Conservation (phyloP, 2,888 invertebrate genomes). For the Spodoptera picta region DNA sequence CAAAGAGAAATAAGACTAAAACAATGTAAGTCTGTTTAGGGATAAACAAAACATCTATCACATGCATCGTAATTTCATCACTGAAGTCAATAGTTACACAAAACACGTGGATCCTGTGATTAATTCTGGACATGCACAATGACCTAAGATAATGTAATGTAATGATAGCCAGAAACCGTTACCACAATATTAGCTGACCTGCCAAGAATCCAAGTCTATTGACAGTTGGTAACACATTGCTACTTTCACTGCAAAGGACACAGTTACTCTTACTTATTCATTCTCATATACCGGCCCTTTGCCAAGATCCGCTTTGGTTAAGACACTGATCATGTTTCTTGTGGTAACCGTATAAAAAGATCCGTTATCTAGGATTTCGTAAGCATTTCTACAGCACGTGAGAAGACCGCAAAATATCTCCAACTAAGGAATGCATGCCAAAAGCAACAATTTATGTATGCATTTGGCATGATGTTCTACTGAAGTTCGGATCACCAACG, state of each 20-base stretch:
- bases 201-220: slow-evolving; percentile 33
- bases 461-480: too few relatives aligned
- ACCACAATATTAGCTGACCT: slow-evolving; percentile 28
- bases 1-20: slow-evolving; percentile 28
- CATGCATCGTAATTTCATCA: slow-evolving; percentile 39
- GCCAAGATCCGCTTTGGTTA: slow-evolving; percentile 39
- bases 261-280: slow-evolving; percentile 27
- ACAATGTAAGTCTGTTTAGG: slow-evolving; percentile 23
- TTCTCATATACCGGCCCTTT: slow-evolving; percentile 15
- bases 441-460: too few relatives aligned
- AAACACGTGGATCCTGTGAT: slow-evolving; percentile 38
- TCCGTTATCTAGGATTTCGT: slow-evolving; percentile 21
- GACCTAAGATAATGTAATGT: slow-evolving; percentile 42
- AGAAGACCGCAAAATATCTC: not conserved
- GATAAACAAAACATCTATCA: slow-evolving; percentile 36
- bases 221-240: slow-evolving; percentile 14
- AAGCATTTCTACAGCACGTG: slow-evolving; percentile 1
- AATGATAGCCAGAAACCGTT: slow-evolving; percentile 40
- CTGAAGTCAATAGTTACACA: slow-evolving; percentile 34
- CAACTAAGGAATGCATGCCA: too few relatives aligned
- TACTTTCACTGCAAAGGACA: slow-evolving; percentile 35
- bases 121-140: slow-evolving; percentile 40
- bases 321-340: slow-evolving; percentile 26
- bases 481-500: too few relatives aligned
- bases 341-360: slow-evolving; percentile 21